These are phyloP conservation scores for Argyrosomus regius DNA, from an alignment of 2,797 vertebrate species.

Conservation along the genomic window DNA sequence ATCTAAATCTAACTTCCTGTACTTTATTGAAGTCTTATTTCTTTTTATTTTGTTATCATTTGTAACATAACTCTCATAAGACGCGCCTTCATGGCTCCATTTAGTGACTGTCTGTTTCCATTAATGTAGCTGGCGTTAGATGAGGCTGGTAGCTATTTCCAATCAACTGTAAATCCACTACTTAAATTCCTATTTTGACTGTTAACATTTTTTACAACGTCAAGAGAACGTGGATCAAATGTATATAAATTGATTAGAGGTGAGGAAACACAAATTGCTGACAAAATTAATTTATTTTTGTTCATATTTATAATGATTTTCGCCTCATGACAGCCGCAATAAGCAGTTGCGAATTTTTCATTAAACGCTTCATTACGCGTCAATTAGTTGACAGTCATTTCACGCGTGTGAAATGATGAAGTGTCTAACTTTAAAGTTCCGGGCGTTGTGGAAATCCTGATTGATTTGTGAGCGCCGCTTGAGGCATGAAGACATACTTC, in stretches of 20 bases:
- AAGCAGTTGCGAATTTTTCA: background rate
- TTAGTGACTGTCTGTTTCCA: background rate
- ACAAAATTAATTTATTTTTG: background rate
- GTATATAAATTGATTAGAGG: fast-evolving
- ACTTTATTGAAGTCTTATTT: background rate
- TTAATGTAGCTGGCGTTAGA: background rate
- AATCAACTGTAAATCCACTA: background rate
- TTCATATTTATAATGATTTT: background rate
- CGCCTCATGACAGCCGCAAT: background rate
- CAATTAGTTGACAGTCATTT: constrained; percentile 6
- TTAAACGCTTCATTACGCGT: background rate
- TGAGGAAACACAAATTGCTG: background rate
- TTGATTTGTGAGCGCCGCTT: constrained; percentile 49
- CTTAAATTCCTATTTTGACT: background rate
- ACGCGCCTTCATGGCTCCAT: background rate
- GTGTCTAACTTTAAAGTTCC: constrained; percentile 36
- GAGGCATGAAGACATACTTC: constrained; percentile 42
- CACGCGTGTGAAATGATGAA: constrained; percentile 10
- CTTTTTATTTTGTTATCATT: background rate
- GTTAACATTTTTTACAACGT: background rate
- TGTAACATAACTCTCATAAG: background rate
- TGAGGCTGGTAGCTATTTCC: background rate
- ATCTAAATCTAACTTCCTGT: background rate
- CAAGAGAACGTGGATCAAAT: background rate
- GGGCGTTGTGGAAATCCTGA: constrained; percentile 24